Evolutionary conservation across 2,888 invertebrate genomes (phyloP), one percentile per base, ranked within the genome.

Genomic region (Sepioteuthis lessoniana): DNA sequence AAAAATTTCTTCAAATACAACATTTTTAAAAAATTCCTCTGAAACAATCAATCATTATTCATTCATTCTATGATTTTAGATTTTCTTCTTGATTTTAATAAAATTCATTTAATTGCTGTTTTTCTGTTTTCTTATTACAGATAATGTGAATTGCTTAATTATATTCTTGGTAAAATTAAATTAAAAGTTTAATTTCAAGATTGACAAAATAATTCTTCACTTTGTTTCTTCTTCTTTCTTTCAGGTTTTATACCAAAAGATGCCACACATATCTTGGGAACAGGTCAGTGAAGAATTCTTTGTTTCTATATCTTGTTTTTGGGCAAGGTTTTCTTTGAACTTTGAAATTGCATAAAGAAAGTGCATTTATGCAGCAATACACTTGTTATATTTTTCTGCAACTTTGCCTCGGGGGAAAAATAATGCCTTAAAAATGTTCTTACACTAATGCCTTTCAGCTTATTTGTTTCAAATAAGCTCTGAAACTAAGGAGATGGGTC

Each of bases 241-340:
- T 91, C 98, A 98, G 98, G 98, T 98, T 98, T 98, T 98, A 98
- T 98, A 55, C 94, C 94, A 98, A 98, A 98, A 97, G 98, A 98
- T 97, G 99, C 99, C 96, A 98, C 98, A 98, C 99, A 99, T 97
- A 99, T 99, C 97, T 98, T 98, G 97, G 99, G 99, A 97, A 99
- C 99, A 96, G 97, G 97, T 97, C 95, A 95, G 92, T 42, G 42
- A 92, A 28, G n/a, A 76, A 76, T n/a, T 76, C 76, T 76, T 76
- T 76, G 76, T 76, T n/a, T 76, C n/a, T 25, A n/a, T 35, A n/a
- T 76, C 13, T 76, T 35, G 76, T 76, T 76, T 76, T n/a, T n/a
- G 16, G 19, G 76, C 76, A 35, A 76, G n/a, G 19, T 19, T 76
- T 76, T 76, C 76, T 76, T 76, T 76, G 76, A 76, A n/a, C 76